Conservation (phyloP, 2,113 vertebrate genomes). For the Gymnocephalus cernua region DNA sequence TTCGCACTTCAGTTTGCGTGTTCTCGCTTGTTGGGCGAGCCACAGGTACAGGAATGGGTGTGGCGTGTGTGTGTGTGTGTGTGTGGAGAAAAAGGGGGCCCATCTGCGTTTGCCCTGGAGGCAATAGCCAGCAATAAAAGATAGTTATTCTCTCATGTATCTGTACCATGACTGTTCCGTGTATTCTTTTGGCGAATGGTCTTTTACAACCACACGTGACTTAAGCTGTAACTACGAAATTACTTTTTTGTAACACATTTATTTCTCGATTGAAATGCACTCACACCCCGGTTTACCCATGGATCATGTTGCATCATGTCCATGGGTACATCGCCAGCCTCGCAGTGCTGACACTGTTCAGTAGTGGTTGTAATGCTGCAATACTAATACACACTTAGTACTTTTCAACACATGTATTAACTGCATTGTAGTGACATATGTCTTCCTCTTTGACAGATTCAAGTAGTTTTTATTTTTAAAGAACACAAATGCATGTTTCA, state of each 20-base stretch:
- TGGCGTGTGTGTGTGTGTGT: slow-evolving; percentile 56
- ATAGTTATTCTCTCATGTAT: neutral
- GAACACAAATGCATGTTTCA: no score
- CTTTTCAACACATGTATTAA: neutral
- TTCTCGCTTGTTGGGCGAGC: slow-evolving; percentile 27
- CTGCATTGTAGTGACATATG: no score
- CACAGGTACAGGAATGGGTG: slow-evolving; percentile 78
- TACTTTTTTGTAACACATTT: neutral
- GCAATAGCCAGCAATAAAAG: neutral
- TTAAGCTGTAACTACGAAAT: neutral
- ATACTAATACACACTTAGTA: neutral
- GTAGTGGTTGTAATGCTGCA: neutral
- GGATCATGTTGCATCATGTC: neutral
- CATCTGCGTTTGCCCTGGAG: neutral
- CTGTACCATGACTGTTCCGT: neutral
- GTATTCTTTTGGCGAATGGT: neutral
- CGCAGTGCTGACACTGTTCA: neutral
- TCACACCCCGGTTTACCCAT: neutral
- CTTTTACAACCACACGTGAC: no score
- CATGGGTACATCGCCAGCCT: neutral
- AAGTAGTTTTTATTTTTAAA: no score
- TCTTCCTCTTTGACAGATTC: no score
- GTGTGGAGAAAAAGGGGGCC: neutral
- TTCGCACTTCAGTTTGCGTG: slow-evolving; percentile 16
- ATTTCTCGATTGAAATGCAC: neutral